phyloP scores from a whole-genome alignment of 2,797 vertebrate species.

The Semaprochilodus insignis region DNA sequence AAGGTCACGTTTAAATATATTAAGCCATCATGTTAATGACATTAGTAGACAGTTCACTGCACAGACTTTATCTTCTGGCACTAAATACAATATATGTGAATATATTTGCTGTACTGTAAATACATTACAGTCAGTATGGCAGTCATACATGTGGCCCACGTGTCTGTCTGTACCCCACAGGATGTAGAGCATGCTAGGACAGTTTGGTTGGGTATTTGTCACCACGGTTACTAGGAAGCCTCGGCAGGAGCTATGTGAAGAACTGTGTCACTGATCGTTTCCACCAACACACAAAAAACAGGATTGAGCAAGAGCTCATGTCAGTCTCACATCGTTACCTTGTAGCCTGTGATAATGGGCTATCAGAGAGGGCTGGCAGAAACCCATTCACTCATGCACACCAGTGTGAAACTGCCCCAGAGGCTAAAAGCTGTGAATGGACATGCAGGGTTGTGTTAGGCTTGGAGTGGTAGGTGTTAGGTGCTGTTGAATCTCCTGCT shows the following conservation, averaged over 20 bases:
- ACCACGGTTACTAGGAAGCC: conserved; percentile 45
- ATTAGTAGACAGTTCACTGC: conserved; percentile 4
- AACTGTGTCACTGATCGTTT: conserved; percentile 39
- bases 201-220: conserved; percentile 38
- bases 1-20: no score
- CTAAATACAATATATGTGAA: background rate
- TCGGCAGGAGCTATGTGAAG: conserved; percentile 44
- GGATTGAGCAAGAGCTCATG: conserved; percentile 11
- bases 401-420: conserved; percentile 12
- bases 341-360: conserved; percentile 27
- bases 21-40: background rate
- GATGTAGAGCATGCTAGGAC: conserved; percentile 27
- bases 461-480: conserved; percentile 18
- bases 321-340: conserved; percentile 32
- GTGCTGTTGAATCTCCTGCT: background rate
- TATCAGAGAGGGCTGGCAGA: conserved; percentile 27
- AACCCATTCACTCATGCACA: conserved; percentile 26
- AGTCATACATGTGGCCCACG: conserved; percentile 63
- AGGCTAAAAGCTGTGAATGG: conserved; percentile 21
- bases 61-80: conserved; percentile 4
- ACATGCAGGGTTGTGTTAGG: background rate
- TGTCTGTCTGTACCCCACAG: conserved; percentile 35
- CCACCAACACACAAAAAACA: conserved; percentile 9
- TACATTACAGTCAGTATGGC: conserved; percentile 8
- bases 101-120: conserved; percentile 4